Evolutionary conservation across 2,797 vertebrate species (phyloP).

Genomic region (Leptatherina wallacei): DNA sequence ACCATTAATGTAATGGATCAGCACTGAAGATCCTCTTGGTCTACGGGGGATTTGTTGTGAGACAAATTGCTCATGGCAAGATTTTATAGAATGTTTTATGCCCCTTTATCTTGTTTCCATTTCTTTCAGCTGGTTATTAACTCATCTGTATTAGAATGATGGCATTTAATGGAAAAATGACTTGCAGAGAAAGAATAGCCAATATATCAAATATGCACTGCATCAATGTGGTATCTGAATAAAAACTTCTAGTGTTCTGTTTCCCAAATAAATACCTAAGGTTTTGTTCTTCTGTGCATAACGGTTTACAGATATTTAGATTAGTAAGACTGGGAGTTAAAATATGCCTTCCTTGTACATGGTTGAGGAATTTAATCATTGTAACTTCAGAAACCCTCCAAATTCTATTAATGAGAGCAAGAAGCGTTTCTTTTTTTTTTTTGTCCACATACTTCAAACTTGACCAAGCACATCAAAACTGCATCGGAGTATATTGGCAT

Average conservation of each 20-base stretch:
- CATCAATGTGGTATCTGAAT: neutral
- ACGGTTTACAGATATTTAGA: neutral
- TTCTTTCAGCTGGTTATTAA: slow-evolving; percentile 30
- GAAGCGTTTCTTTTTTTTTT: slow-evolving; percentile 37
- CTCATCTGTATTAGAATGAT: slow-evolving; percentile 20
- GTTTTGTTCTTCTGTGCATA: neutral
- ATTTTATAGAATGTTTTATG: slow-evolving; percentile 54
- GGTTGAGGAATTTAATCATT: slow-evolving; percentile 60
- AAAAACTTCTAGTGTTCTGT: neutral
- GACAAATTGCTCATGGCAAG: slow-evolving; percentile 22
- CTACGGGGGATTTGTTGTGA: slow-evolving; percentile 8
- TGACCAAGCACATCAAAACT: slow-evolving; percentile 75
- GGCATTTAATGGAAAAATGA: neutral
- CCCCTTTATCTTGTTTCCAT: slow-evolving; percentile 32
- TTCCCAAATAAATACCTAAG: neutral
- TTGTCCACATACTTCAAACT: slow-evolving; percentile 74
- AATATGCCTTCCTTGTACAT: neutral
- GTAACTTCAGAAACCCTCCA: slow-evolving; percentile 56
- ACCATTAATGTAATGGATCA: slow-evolving; percentile 69
- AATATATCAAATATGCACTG: neutral
- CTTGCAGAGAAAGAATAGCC: neutral
- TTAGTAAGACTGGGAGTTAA: neutral
- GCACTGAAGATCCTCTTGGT: slow-evolving; percentile 37
- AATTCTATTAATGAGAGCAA: slow-evolving; percentile 53
- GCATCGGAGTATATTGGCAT: slow-evolving; percentile 76